Conservation (phyloP, 2,888 invertebrate genomes). For the Amblyteles armatorius region DNA sequence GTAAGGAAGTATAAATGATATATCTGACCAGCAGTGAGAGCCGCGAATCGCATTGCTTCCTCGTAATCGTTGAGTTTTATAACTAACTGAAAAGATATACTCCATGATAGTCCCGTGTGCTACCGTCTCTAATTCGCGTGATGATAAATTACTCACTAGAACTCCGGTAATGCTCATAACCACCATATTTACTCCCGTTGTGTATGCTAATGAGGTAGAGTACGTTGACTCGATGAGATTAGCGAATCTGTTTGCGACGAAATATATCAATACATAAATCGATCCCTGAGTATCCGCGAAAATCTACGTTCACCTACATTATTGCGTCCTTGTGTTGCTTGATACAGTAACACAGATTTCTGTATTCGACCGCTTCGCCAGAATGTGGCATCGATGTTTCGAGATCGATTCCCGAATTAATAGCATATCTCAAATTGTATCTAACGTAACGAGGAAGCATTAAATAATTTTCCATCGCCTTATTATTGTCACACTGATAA, state of each 20-base stretch:
- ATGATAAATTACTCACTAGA: constrained; percentile 36
- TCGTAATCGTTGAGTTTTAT: constrained; percentile 41
- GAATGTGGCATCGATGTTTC: not conserved
- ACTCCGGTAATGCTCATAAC: constrained; percentile 60
- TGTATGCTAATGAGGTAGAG: constrained; percentile 16
- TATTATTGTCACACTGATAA: not conserved
- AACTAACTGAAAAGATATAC: constrained; percentile 45
- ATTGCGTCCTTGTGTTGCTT: constrained; percentile 38
- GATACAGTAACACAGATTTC: constrained; percentile 38
- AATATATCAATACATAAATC: not conserved
- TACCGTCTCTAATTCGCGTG: not conserved
- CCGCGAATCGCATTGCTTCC: constrained; percentile 47
- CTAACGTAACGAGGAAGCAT: not conserved
- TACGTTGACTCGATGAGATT: constrained; percentile 58
- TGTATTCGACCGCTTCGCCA: not conserved
- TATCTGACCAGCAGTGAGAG: constrained; percentile 10
- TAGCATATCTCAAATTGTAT: constrained; percentile 14
- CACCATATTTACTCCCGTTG: constrained; percentile 36
- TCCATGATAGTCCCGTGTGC: not conserved
- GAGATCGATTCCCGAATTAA: not conserved
- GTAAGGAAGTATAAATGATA: constrained; percentile 42
- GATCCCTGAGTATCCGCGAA: too few species aligned
- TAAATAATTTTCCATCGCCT: not conserved
- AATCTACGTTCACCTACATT: constrained; percentile 29
- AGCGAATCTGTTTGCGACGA: constrained; percentile 40